Evolutionary conservation across 1,140 invertebrate genomes (phyloP), one percentile per base, ranked within the genome.

Genomic region (Drosophila burlai): DNA sequence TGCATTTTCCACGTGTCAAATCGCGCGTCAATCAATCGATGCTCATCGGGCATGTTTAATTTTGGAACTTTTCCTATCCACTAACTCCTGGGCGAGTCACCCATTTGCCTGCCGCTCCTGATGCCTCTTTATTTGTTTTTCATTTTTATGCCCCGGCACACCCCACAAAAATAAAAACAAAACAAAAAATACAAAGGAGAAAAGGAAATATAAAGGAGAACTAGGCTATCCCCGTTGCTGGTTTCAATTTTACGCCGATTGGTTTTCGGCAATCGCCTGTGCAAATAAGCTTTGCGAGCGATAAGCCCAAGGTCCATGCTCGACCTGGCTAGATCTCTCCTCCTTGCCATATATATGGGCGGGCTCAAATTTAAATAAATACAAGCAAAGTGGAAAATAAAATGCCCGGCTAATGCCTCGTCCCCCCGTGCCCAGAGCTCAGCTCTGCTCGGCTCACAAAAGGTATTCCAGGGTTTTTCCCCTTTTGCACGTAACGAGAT

Each of bases 241-340:
- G 89, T 91, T 91, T 89, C 85, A 91, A 91, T 91, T 91, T 91
- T 91, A 91, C 90, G 90, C 90, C 80, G 76, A 91, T 91, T 91
- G 90, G 85, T 91, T 91, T 91, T 91, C 75, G 83, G 81, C 89
- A 91, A 85, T 91, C 90, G 90, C 90, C 90, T 91, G 90, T 91
- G 90, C 90, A 91, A 91, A 91, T 91, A 91, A 84, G 89, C 90
- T 78, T 68, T 73, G 82, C 74, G 45, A 78, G 89, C 79, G 89
- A 91, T 91, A 91, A 91, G 89, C 89, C 78, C 74, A 71, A 58
- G 72, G 68, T 60, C 58, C 83, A 57, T 45, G 24, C 61, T 62
- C 31, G 52, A 45, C 55, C 73, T 47, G 58, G 29, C 54, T 40
- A 43, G 52, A 79, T 77, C 64, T 75, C 45, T 46, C n/a, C 47